phyloP scores from a whole-genome alignment of 2,888 invertebrate species.

The Drosophila rubida region DNA sequence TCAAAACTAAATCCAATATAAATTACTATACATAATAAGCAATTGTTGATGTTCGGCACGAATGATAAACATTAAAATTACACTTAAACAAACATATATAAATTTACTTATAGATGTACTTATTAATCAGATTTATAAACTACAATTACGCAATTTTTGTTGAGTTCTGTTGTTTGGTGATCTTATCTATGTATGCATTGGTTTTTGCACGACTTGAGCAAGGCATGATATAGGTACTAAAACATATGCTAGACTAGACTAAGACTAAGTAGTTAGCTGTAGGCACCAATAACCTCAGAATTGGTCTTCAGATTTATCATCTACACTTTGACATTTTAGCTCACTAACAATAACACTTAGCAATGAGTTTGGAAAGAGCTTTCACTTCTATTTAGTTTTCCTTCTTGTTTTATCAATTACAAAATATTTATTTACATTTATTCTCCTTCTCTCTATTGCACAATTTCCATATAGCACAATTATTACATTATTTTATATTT shows the following conservation, averaged over 20 bases:
- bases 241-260: constrained; percentile 32
- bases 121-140: constrained; percentile 25
- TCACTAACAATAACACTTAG: background rate
- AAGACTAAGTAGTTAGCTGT: constrained; percentile 54
- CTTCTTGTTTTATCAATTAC: background rate
- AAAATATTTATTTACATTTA: background rate
- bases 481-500: background rate
- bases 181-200: constrained; percentile 32
- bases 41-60: constrained; percentile 75
- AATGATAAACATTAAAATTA: constrained; percentile 55
- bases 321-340: constrained; percentile 13
- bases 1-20: constrained; percentile 5
- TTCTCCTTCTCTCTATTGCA: background rate
- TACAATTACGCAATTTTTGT: constrained; percentile 19
- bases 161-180: constrained; percentile 25
- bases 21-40: constrained; percentile 49
- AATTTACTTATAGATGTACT: constrained; percentile 6
- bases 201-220: constrained; percentile 44
- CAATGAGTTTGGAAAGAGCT: background rate
- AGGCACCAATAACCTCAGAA: constrained; percentile 75
- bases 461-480: background rate
- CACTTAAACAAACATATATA: constrained; percentile 4
- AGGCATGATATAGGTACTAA: constrained; percentile 64
- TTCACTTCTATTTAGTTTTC: background rate
- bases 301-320: constrained; percentile 63